Evolutionary conservation across 2,113 vertebrate species (phyloP).

Genomic region (Rhinolophus ferrumequinum): DNA sequence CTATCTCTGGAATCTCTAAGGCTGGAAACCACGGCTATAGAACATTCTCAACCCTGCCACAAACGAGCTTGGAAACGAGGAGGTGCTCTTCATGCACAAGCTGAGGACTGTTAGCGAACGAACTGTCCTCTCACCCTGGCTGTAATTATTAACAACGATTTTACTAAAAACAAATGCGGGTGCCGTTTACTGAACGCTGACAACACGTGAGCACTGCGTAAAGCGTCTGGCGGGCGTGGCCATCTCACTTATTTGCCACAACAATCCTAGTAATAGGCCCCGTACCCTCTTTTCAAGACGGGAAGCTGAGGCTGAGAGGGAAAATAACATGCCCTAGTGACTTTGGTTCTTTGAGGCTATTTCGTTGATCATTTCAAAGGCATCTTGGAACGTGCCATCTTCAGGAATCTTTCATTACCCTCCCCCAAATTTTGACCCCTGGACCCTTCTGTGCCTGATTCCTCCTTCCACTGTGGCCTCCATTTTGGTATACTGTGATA

Average conservation of each 20-base stretch:
- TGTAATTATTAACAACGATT: background rate
- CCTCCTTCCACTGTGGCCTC: background rate
- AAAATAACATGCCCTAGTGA: background rate
- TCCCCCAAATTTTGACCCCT: background rate
- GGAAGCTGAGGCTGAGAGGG: background rate
- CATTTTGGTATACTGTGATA: background rate
- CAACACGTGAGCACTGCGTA: background rate
- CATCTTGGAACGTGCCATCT: background rate
- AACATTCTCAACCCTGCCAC: background rate
- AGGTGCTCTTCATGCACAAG: background rate
- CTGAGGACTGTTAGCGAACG: background rate
- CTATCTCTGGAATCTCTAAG: background rate
- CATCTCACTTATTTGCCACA: background rate
- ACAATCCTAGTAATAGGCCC: background rate
- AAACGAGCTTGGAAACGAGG: background rate
- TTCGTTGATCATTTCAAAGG: background rate
- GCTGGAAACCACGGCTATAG: background rate
- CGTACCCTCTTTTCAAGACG: background rate
- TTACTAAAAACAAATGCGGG: background rate
- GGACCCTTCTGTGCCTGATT: background rate
- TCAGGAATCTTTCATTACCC: background rate
- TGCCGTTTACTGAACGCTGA: background rate
- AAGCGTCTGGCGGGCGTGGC: background rate
- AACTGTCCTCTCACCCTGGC: background rate
- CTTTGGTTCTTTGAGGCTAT: background rate